phyloP scores from a whole-genome alignment of 2,888 invertebrate species.

The Hydroisotoma schaefferi region DNA sequence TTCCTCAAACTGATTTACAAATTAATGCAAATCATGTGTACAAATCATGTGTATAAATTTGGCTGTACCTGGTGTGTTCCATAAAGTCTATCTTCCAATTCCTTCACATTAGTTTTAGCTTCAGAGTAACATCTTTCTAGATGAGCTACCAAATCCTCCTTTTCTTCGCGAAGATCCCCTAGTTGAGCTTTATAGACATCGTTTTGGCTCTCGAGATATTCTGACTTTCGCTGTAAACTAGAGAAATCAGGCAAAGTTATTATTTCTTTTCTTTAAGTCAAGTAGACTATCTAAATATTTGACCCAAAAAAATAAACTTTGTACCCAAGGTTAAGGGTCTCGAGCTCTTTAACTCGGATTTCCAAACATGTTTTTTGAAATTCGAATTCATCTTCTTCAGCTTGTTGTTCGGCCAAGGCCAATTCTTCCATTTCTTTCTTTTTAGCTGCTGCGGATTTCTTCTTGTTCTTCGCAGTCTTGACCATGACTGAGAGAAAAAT shows the following conservation, averaged over 20 bases:
- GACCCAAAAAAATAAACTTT: not conserved
- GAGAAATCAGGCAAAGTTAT: constrained; percentile 11
- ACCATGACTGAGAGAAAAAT: not conserved
- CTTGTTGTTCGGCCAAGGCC: constrained; percentile 14
- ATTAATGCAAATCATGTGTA: not conserved
- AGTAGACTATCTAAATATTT: not conserved
- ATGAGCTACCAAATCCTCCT: constrained; percentile 45
- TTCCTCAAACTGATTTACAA: not conserved
- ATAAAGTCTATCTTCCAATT: constrained; percentile 46
- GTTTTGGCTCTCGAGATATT: constrained; percentile 45
- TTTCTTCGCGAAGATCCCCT: constrained; percentile 40
- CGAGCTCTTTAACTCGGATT: constrained; percentile 47
- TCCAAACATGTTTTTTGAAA: constrained; percentile 44
- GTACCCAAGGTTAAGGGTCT: constrained; percentile 43
- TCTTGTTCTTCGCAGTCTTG: constrained; percentile 24
- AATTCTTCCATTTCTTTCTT: constrained; percentile 35
- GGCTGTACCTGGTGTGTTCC: constrained; percentile 46
- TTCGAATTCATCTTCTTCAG: constrained; percentile 44
- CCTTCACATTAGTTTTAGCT: constrained; percentile 43
- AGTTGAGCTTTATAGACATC: constrained; percentile 44
- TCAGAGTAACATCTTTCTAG: constrained; percentile 35
- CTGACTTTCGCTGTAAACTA: constrained; percentile 45
- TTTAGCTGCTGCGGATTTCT: constrained; percentile 30
- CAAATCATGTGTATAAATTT: not conserved
- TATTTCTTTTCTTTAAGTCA: not conserved